Base-by-base conservation (phyloP, 2,113 vertebrate genomes). In the Pseudonaja textilis region DNA sequence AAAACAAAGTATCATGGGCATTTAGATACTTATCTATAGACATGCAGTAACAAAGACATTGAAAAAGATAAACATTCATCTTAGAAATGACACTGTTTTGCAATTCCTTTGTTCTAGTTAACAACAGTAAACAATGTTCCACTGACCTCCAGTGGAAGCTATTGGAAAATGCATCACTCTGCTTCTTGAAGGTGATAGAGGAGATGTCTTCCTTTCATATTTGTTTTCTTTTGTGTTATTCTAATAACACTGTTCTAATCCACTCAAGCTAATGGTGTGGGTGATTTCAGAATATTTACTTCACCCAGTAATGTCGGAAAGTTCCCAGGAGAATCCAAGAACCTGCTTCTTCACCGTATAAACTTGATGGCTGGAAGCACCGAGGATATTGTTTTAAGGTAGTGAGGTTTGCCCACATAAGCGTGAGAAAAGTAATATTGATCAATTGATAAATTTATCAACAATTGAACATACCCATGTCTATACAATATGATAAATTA, bases 121-220 rank as follows among this genome's bases (percentile, higher is more conserved):
- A 94, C 95, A 95, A 94, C 39, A 93, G 95, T 95, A 55, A 89
- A 85, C 97, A 93, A 95, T 96, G 95, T 93, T 96, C 95, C 96
- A 97, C 96, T 98, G 98, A 97, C 98, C 97, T 97, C 98, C 96
- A 96, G 97, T 94, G 97, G 97, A 92, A n/a, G 94, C 12, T 14
- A 0, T 10, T 3, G 87, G 94, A 85, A 97, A 96, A 89, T 91
- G 42, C 94, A 94, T 50, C 81, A 42, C 3, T 26, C 56, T 23
- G 0, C n/a, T 1, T 85, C 81, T 12, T n/a, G 2, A 55, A 34
- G 0, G 14, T 0, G 11, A 47, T 42, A 11, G 69, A 9, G 47
- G 23, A 47, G 1, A 25, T 74, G 5, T 47, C 52, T 34, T 89
- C 9, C 6, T 55, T 86, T 85, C 39, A 23, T 18, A 69, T 52